These are phyloP conservation scores for Myathropa florea DNA, from an alignment of 2,888 invertebrate species.

Conservation along the genomic window DNA sequence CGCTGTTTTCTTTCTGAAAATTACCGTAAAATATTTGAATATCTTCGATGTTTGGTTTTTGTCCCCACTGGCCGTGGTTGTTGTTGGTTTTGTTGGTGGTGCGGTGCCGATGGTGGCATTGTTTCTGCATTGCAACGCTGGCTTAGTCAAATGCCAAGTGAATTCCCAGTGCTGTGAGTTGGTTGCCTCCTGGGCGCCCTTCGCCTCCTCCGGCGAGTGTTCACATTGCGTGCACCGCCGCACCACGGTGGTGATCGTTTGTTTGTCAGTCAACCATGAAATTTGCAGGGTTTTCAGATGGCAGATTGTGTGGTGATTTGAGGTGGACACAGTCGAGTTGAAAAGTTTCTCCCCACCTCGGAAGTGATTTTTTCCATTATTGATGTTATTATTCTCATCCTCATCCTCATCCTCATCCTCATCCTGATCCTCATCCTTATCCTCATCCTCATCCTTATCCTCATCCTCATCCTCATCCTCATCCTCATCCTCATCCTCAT, in stretches of 20 bases:
- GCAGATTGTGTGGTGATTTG: constrained; percentile 32
- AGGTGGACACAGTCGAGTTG: not conserved
- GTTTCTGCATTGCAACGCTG: constrained; percentile 39
- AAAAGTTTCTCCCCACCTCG: not conserved
- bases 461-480: not conserved
- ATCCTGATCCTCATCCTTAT: not conserved
- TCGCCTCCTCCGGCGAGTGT: not conserved
- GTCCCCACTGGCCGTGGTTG: constrained; percentile 46
- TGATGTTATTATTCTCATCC: not conserved
- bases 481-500: not conserved
- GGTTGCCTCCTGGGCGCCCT: constrained; percentile 1
- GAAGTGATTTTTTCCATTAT: too few species aligned
- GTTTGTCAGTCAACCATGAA: constrained; percentile 51
- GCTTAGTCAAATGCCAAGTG: constrained; percentile 34
- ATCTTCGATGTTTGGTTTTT: constrained; percentile 72
- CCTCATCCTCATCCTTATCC: not conserved
- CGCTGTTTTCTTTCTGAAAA: constrained; percentile 69
- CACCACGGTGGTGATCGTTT: constrained; percentile 51
- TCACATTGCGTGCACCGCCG: constrained; percentile 16
- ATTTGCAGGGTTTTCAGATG: constrained; percentile 43
- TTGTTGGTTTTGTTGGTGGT: constrained; percentile 37
- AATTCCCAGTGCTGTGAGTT: constrained; percentile 51
- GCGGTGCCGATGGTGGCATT: constrained; percentile 49
- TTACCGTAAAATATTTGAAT: constrained; percentile 71
- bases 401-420: not conserved